Conservation (phyloP, 1,140 invertebrate species). For the Polyergus mexicanus region DNA sequence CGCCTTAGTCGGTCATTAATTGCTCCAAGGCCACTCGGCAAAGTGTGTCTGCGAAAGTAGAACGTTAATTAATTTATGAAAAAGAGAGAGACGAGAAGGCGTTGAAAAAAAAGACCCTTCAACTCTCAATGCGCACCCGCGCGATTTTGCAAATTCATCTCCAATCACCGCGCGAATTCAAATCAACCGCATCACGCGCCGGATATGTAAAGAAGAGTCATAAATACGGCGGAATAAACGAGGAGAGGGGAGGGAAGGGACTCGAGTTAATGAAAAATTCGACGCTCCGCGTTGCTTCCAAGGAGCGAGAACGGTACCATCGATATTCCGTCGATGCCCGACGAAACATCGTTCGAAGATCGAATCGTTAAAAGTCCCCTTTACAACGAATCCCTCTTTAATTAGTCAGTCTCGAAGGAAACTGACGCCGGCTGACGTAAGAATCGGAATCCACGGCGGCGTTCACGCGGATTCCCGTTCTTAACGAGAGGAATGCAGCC, state of each 20-base stretch:
- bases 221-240: conserved; percentile 35
- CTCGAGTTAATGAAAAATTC: conserved; percentile 45
- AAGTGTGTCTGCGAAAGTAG: conserved; percentile 45
- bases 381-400: conserved; percentile 70
- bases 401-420: conserved; percentile 73
- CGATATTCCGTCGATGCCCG: conserved; percentile 69
- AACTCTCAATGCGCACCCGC: conserved; percentile 50
- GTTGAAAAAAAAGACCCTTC: conserved; percentile 45
- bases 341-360: conserved; percentile 37
- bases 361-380: conserved; percentile 68
- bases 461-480: conserved; percentile 74
- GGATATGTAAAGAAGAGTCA: conserved; percentile 18
- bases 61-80: conserved; percentile 62
- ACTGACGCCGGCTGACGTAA: conserved; percentile 68
- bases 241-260: too few relatives aligned
- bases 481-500: conserved; percentile 73
- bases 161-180: conserved; percentile 27
- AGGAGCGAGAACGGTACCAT: conserved; percentile 56
- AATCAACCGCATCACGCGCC: conserved; percentile 37
- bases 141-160: conserved; percentile 49
- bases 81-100: conserved; percentile 45
- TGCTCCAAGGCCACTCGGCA: conserved; percentile 40
- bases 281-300: conserved; percentile 6
- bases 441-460: conserved; percentile 72
- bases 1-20: conserved; percentile 46